A percentile compares a stretch with the other conserved stretches of the same genome.
Conservation (phyloP, 2,888 invertebrate species). For the Troglohyphantes excavatus region DNA sequence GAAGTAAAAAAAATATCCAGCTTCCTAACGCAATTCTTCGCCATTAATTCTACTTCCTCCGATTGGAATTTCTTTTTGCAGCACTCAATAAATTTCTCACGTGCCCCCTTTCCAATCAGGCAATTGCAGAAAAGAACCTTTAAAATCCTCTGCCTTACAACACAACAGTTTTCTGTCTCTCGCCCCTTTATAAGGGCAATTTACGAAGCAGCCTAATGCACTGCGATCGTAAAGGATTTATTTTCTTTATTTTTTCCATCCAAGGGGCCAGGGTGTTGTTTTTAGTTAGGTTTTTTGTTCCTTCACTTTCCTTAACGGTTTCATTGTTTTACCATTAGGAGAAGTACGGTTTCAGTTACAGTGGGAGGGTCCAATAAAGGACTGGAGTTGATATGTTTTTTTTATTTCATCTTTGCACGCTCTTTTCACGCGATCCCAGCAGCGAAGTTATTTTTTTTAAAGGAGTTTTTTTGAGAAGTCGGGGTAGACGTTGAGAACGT, state of each 20-base stretch:
- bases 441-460: background rate
- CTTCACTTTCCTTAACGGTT: constrained; percentile 30
- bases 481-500: background rate
- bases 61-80: background rate
- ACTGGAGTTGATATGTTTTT: background rate
- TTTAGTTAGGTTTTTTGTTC: constrained; percentile 17
- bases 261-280: constrained; percentile 6
- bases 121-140: constrained; percentile 68
- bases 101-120: constrained; percentile 59
- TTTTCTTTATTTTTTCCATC: constrained; percentile 21
- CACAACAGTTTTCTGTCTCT: constrained; percentile 62
- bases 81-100: constrained; percentile 74
- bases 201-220: constrained; percentile 64
- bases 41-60: constrained; percentile 50
- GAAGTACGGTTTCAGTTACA: constrained; percentile 46
- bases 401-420: background rate
- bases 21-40: constrained; percentile 52
- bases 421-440: background rate
- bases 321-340: constrained; percentile 68
- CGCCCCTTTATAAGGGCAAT: constrained; percentile 59
- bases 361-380: constrained; percentile 28
- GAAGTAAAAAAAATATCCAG: constrained; percentile 22
- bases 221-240: constrained; percentile 70
- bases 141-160: constrained; percentile 67
- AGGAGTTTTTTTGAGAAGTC: background rate